Conservation (phyloP, 2,797 vertebrate genomes). For the Bovichtus variegatus region DNA sequence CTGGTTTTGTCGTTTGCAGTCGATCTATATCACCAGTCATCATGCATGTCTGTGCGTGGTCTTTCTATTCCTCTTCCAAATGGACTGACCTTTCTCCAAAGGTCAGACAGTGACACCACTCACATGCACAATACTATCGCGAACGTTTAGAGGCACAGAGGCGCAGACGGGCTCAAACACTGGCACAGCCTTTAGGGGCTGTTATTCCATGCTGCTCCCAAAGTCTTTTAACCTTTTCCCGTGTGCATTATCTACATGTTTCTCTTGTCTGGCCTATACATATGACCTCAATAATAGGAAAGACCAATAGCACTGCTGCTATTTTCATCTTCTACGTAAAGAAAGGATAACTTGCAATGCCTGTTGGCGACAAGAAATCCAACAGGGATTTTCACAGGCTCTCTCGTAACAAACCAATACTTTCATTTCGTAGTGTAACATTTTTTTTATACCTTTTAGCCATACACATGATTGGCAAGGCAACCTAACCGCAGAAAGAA, state of each 20-base stretch:
- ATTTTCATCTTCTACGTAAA: neutral
- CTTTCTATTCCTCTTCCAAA: slow-evolving; percentile 73
- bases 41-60: slow-evolving; percentile 60
- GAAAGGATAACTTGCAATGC: neutral
- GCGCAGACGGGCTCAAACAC: slow-evolving; percentile 48
- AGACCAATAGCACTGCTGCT: neutral
- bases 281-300: neutral
- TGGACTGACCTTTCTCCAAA: slow-evolving; percentile 79
- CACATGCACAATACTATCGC: slow-evolving; percentile 76
- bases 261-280: neutral
- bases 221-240: slow-evolving; percentile 59
- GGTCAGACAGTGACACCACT: slow-evolving; percentile 77
- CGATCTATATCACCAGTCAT: slow-evolving; percentile 66
- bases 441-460: neutral
- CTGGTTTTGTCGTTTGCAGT: slow-evolving; percentile 58
- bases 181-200: slow-evolving; percentile 38
- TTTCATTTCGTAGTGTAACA: neutral
- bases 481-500: neutral
- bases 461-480: neutral
- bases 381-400: neutral
- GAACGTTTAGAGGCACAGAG: slow-evolving; percentile 53
- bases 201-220: slow-evolving; percentile 33
- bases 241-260: slow-evolving; percentile 24
- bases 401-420: neutral
- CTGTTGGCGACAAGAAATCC: neutral